phyloP scores from a whole-genome alignment of 2,113 vertebrate genomes.

The Marmota monax region DNA sequence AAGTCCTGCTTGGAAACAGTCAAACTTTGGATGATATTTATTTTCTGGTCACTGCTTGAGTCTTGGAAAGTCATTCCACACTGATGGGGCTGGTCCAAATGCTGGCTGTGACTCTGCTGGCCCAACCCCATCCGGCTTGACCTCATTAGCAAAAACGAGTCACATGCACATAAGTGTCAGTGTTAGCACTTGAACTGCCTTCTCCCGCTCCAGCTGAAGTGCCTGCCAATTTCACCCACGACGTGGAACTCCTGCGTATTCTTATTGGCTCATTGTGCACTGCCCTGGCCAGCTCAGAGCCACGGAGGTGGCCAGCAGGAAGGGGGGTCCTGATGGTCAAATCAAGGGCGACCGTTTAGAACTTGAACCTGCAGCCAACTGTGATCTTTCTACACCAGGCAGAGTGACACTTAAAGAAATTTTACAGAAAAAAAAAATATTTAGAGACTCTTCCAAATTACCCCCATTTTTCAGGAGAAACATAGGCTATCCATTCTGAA shows the following conservation, averaged over 20 bases:
- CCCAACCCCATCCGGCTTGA: neutral
- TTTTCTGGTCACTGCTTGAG: neutral
- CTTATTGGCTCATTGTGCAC: neutral
- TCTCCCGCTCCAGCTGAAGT: too few species aligned
- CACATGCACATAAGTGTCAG: too few species aligned
- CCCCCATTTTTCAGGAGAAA: neutral
- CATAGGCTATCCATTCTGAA: neutral
- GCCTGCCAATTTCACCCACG: neutral
- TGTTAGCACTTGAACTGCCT: too few species aligned
- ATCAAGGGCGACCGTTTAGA: neutral
- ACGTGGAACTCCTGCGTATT: neutral
- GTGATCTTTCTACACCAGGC: neutral
- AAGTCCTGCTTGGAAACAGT: neutral
- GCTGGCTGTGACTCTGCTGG: neutral
- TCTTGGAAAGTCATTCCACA: neutral
- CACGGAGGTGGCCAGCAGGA: neutral
- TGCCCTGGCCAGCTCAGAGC: neutral
- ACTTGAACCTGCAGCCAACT: accelerated
- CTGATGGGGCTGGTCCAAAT: too few species aligned
- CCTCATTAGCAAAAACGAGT: neutral
- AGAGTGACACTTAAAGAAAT: neutral
- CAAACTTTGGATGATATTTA: neutral
- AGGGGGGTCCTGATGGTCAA: neutral
- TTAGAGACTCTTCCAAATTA: neutral
- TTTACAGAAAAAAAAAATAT: neutral